Evolutionary conservation across 2,113 vertebrate species (phyloP).

Genomic region (Nibea coibor): DNA sequence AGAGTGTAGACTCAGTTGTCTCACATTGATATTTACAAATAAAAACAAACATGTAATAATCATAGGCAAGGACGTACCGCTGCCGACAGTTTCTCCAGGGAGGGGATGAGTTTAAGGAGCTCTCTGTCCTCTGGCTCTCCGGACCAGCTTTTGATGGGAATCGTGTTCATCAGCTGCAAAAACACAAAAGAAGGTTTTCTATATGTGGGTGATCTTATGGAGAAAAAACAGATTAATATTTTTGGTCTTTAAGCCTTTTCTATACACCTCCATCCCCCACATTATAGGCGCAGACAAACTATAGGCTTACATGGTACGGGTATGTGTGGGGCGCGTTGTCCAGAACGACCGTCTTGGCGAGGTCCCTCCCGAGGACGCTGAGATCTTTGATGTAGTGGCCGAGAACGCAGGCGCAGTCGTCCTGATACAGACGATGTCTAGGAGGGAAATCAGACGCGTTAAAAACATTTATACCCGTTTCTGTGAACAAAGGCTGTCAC

Average conservation of each 20-base stretch:
- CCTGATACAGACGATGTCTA: slow-evolving; percentile 86
- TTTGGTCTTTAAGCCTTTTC: too few relatives aligned
- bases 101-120: slow-evolving; percentile 80
- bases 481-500: background rate
- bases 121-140: slow-evolving; percentile 81
- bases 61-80: slow-evolving; percentile 70
- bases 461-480: background rate
- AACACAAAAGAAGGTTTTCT: background rate
- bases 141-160: slow-evolving; percentile 83
- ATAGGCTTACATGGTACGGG: slow-evolving; percentile 81
- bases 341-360: slow-evolving; percentile 85
- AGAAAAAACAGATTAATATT: too few relatives aligned
- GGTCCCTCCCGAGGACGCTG: slow-evolving; percentile 81
- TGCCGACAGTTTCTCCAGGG: slow-evolving; percentile 81
- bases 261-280: too few relatives aligned
- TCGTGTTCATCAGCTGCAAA: slow-evolving; percentile 85
- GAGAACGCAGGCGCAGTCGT: slow-evolving; percentile 83
- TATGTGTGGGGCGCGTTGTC: slow-evolving; percentile 85
- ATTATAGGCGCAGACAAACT: too few relatives aligned
- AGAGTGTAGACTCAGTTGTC: too few relatives aligned
- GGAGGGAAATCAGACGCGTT: background rate
- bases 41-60: background rate
- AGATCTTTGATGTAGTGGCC: slow-evolving; percentile 91
- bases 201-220: too few relatives aligned
- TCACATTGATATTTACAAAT: too few relatives aligned